Evolutionary conservation across 2,797 vertebrate species (phyloP), one percentile per base, ranked within the genome.

Genomic region (Acanthopagrus latus): DNA sequence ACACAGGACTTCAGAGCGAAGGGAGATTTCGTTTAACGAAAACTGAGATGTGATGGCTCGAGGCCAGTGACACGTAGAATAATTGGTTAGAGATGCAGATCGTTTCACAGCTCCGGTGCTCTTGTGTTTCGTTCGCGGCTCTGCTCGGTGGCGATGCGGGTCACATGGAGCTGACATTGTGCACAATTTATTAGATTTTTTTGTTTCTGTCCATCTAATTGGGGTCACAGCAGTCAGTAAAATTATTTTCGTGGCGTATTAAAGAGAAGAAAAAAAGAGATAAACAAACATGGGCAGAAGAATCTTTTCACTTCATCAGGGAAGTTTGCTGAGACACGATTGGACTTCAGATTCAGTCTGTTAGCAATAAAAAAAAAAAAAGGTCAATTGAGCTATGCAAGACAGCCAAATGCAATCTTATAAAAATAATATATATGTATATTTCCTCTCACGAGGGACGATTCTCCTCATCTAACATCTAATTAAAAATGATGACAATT

Each of bases 311-410:
- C 59, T 55, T 76, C 41, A 81, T 81, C 86, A 79, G 86, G 86
- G 84, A 90, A 87, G 76, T 87, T 87, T 87, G 62, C 83, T 81
- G 78, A 87, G 66, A 82, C 76, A 67, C 62, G 73, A 88, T 87
- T 91, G 86, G 82, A 89, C 68, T 69, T 78, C 52, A 78, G 63
- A 84, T 86, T 85, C 69, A 85, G 78, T 89, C 78, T 85, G 79
- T 89, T 67, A 83, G 91, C 91, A 94, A 92, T 92, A 25, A 25
- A 25, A 25, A 93, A 25, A 25, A 25, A 25, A 93, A 92, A 92
- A 80, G 79, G 78, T 88, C 71, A 90, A 80, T 67, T 86, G 85
- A 93, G 86, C 93, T 94, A 94, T 94, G 93, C 93, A 94, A 93
- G 84, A 76, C 84, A 89, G 87, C 83, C 87, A 80, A 86, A 93